phyloP scores from a whole-genome alignment of 2,797 vertebrate species.

The Clarias laeviceps region DNA sequence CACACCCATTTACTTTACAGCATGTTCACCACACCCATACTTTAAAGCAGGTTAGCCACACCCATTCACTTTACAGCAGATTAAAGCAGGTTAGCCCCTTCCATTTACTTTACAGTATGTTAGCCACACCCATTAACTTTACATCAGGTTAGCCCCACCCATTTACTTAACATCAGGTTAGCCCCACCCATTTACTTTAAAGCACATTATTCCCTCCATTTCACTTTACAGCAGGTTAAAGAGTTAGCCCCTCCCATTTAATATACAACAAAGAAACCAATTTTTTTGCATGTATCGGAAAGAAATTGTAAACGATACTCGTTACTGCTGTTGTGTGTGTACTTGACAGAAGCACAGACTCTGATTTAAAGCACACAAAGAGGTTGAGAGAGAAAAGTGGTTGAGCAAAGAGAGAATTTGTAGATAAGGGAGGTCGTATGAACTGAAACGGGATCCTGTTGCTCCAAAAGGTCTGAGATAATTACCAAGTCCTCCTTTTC shows the following conservation, averaged over 20 bases:
- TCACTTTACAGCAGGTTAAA: not conserved
- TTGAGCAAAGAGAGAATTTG: conserved; percentile 22
- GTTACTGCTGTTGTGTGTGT: conserved; percentile 3
- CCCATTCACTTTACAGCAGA: not conserved
- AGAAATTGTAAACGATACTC: conserved; percentile 2
- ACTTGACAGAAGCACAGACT: conserved; percentile 8
- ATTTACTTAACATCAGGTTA: not conserved
- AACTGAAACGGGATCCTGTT: conserved; percentile 50
- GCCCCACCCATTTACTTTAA: not conserved
- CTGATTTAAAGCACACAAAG: conserved; percentile 37
- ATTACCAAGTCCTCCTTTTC: conserved; percentile 49
- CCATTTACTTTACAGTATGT: not conserved
- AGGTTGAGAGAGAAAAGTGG: conserved; percentile 29
- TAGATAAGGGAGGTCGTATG: conserved; percentile 37
- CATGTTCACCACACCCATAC: not conserved
- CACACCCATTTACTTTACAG: not conserved
- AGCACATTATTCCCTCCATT: no score
- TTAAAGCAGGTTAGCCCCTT: not conserved
- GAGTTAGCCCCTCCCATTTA: no score
- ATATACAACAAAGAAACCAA: no score
- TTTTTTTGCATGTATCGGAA: not conserved
- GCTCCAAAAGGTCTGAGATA: conserved; percentile 50
- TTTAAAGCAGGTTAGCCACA: not conserved
- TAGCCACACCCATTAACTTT: not conserved
- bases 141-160: not conserved